Base-by-base conservation (phyloP, 2,113 vertebrate genomes). In the Symphodus melops region DNA sequence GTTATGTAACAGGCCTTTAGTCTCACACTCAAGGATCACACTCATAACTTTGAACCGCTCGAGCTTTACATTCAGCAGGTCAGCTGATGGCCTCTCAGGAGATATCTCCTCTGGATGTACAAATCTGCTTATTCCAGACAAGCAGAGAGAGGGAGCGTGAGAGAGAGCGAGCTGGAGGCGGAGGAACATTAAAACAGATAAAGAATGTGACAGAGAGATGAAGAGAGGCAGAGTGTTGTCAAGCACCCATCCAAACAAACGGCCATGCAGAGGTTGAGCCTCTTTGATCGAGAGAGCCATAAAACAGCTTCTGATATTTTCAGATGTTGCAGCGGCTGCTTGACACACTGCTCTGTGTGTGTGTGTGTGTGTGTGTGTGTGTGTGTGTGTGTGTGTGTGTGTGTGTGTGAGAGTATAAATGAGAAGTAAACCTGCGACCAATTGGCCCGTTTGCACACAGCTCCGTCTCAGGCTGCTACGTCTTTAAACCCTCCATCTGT, bases 101-200 rank as follows among this genome's bases (percentile, higher is more conserved):
- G 60, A 83, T 83, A 77, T 77, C 49, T 39, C 36, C 33, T 67
- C 33, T 60, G 70, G 44, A 83, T 68, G 79, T 82, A 63, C 62
- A 48, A 80, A 86, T 70, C 69, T 62, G 16, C 81, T 88, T 33
- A 28, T 19, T 66, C 68, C 9, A 52, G 0, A 16, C 69, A 28
- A 49, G 53, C 42, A 52, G 19, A 61, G 10, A 57, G 23, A 62
- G 44, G 3, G 25, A 25, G 65, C 67, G n/a, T n/a, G 19, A 17
- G 39, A 13, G 10, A 8, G 44, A 25, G 59, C 48, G 23, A 63
- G 23, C n/a, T 33, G 58, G 49, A 65, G 39, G 25, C 25, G 25
- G 25, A 25, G 25, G 4, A 4, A n/a, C 25, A 62, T 37, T 16
- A 41, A 72, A 60, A 61, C 9, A 39, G 41, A 51, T 10, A 10